Evolutionary conservation across 2,888 invertebrate species (phyloP).

Genomic region (Drosophila buzzatii): DNA sequence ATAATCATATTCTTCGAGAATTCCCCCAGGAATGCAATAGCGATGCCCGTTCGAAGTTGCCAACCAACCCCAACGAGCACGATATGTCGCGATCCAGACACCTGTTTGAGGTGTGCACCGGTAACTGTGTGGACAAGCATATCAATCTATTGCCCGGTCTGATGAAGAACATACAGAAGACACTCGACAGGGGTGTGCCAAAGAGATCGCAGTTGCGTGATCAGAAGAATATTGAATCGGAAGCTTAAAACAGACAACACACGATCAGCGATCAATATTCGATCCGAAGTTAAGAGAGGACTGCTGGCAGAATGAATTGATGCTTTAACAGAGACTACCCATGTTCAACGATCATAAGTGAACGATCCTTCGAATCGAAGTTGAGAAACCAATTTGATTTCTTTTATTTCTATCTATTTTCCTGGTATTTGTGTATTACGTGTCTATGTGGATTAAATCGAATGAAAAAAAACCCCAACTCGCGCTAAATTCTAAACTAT

Average conservation of each 20-base stretch:
- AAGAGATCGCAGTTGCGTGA: slow-evolving; percentile 41
- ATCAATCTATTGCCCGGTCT: slow-evolving; percentile 75
- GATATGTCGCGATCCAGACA: slow-evolving; percentile 73
- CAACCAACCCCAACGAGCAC: slow-evolving; percentile 58
- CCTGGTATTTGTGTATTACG: slow-evolving; percentile 2
- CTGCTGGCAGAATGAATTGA: neutral
- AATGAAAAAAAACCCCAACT: neutral
- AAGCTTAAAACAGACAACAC: neutral
- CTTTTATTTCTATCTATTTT: neutral
- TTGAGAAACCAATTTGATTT: neutral
- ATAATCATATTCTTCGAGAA: neutral
- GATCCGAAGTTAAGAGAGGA: too few relatives aligned
- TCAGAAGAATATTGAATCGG: slow-evolving; percentile 3
- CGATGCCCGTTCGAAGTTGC: slow-evolving; percentile 60
- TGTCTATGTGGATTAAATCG: neutral
- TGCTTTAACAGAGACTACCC: neutral
- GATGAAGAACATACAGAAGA: slow-evolving; percentile 76
- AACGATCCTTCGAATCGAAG: neutral
- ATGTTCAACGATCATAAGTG: neutral
- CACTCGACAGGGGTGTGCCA: slow-evolving; percentile 70
- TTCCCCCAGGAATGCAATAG: slow-evolving; percentile 71
- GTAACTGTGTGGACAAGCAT: slow-evolving; percentile 78
- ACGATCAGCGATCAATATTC: neutral
- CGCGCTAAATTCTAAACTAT: neutral
- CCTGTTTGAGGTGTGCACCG: slow-evolving; percentile 77